These are phyloP conservation scores for Sebastolobus altivelis DNA, from an alignment of 2,797 vertebrate species.

Conservation along the genomic window DNA sequence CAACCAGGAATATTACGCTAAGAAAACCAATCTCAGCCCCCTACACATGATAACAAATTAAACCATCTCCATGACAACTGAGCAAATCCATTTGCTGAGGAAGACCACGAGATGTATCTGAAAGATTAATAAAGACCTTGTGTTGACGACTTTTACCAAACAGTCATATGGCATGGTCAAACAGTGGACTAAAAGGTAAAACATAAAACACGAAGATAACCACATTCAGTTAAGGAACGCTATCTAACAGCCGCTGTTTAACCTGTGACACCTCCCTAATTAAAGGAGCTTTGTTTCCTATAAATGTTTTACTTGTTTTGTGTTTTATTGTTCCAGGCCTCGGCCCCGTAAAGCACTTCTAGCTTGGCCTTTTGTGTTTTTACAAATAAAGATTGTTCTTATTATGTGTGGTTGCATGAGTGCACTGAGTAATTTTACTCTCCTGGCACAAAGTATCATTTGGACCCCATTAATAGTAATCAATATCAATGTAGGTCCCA, in stretches of 20 bases:
- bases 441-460: constrained; percentile 13
- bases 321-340: not conserved
- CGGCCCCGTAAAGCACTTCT: not conserved
- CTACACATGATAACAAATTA: no score
- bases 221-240: no score
- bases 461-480: constrained; percentile 36
- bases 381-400: not conserved
- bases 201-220: no score
- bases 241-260: not conserved
- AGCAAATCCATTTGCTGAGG: no score
- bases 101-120: no score
- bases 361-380: not conserved
- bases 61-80: no score
- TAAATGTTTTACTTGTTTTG: not conserved
- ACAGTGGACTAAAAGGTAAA: no score
- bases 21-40: no score
- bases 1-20: no score
- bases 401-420: not conserved
- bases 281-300: not conserved
- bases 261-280: not conserved
- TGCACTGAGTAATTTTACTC: not conserved
- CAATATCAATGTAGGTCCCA: constrained; percentile 21
- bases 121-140: no score
- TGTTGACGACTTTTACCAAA: no score
- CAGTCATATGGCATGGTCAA: no score